Evolutionary conservation across 1,140 invertebrate species (phyloP).

Genomic region (Drosophila prosaltans): DNA sequence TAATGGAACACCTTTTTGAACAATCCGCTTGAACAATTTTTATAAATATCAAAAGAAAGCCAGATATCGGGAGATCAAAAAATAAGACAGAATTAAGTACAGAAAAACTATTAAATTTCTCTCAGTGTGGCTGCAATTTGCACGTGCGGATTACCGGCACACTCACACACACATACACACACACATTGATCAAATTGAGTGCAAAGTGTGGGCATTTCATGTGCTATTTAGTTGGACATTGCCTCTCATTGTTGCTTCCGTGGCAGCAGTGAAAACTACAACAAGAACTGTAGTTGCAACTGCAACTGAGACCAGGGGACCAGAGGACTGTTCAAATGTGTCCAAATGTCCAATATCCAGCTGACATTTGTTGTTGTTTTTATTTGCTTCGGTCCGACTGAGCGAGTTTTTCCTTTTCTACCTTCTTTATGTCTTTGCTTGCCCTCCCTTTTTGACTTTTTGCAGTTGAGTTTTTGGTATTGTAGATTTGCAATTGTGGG

Average conservation of each 20-base stretch:
- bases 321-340: conserved; percentile 4
- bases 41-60: too few relatives aligned
- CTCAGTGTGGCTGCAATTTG: conserved; percentile 54
- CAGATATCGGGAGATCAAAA: too few relatives aligned
- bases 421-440: conserved; percentile 29
- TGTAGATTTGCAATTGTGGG: conserved; percentile 64
- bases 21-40: too few relatives aligned
- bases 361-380: conserved; percentile 48
- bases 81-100: too few relatives aligned
- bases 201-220: conserved; percentile 67
- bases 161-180: conserved; percentile 21
- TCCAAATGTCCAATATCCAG: conserved; percentile 45
- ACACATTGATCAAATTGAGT: conserved; percentile 49
- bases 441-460: conserved; percentile 19
- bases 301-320: conserved; percentile 30
- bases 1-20: too few relatives aligned
- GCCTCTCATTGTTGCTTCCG: conserved; percentile 65
- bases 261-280: conserved; percentile 39
- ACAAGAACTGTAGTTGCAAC: conserved; percentile 35
- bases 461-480: conserved; percentile 15
- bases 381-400: conserved; percentile 23
- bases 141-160: conserved; percentile 49
- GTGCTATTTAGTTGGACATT: conserved; percentile 56
- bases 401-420: conserved; percentile 41
- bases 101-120: conserved; percentile 16